These are phyloP conservation scores for Lampris megalopsis DNA, from an alignment of 2,113 vertebrate genomes.

Conservation along the genomic window DNA sequence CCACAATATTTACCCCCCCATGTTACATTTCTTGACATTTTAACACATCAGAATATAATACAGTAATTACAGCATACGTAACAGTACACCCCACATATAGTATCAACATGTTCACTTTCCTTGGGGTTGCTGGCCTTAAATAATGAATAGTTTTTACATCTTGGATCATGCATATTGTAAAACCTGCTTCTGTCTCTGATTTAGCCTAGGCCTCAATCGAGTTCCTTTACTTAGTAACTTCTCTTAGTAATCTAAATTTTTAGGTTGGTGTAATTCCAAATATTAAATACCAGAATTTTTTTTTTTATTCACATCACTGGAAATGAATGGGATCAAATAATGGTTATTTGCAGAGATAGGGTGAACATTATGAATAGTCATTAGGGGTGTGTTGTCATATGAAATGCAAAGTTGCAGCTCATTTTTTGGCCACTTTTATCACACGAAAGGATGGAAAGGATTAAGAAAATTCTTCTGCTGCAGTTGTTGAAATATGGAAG, in stretches of 20 bases:
- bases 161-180: conserved; percentile 28
- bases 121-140: conserved; percentile 2
- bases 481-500: not conserved
- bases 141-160: conserved; percentile 21
- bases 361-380: not conserved
- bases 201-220: not conserved
- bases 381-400: not conserved
- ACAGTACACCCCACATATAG: no score
- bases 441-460: no score
- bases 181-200: conserved; percentile 1
- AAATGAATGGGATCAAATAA: not conserved
- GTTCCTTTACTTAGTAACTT: no score
- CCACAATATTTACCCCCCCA: no score
- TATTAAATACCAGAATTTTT: no score
- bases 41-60: no score
- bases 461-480: not conserved
- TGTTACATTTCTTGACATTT: no score
- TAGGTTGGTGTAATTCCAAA: no score
- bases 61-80: no score
- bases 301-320: no score
- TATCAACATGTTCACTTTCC: not conserved
- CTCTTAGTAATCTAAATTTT: no score
- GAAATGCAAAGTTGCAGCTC: not conserved
- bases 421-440: not conserved
- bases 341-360: not conserved